These are phyloP conservation scores for Hemibagrus wyckioides DNA, from an alignment of 2,113 vertebrate genomes.

Conservation along the genomic window DNA sequence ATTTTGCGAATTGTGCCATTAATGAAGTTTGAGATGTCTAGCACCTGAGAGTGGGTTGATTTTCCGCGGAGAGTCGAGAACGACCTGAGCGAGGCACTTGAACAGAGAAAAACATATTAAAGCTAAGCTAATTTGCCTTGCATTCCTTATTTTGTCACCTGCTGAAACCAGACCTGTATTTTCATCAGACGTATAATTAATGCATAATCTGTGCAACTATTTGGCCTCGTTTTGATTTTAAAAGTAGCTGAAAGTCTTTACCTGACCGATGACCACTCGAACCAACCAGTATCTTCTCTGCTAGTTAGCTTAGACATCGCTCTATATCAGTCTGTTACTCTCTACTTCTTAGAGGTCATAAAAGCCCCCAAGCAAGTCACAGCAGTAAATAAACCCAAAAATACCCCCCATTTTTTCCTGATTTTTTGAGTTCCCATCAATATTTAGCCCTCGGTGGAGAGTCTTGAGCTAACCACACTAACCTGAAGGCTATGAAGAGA, in stretches of 20 bases:
- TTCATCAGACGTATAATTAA: constrained; percentile 68
- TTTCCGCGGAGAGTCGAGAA: not conserved
- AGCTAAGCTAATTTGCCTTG: constrained; percentile 60
- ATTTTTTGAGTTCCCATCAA: not conserved
- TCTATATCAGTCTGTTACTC: not conserved
- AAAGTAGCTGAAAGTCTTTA: constrained; percentile 19
- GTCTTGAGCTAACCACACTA: not conserved
- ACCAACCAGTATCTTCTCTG: not conserved
- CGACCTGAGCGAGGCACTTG: not conserved
- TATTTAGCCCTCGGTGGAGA: not conserved
- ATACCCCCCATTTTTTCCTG: too few relatives aligned
- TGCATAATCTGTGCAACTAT: constrained; percentile 73
- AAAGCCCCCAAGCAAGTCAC: not conserved
- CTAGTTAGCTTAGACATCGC: not conserved
- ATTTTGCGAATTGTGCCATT: not conserved
- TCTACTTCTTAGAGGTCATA: not conserved
- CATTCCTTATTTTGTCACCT: constrained; percentile 62
- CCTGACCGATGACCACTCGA: not conserved
- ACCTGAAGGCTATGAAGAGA: not conserved
- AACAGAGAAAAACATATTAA: constrained; percentile 53
- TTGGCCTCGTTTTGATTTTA: constrained; percentile 62
- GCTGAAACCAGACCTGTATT: constrained; percentile 57
- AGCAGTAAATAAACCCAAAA: too few relatives aligned
- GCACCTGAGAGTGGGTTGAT: not conserved
- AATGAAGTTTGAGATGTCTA: constrained; percentile 1